Conservation (phyloP, 2,888 invertebrate genomes). For the Acrobasis consociella region DNA sequence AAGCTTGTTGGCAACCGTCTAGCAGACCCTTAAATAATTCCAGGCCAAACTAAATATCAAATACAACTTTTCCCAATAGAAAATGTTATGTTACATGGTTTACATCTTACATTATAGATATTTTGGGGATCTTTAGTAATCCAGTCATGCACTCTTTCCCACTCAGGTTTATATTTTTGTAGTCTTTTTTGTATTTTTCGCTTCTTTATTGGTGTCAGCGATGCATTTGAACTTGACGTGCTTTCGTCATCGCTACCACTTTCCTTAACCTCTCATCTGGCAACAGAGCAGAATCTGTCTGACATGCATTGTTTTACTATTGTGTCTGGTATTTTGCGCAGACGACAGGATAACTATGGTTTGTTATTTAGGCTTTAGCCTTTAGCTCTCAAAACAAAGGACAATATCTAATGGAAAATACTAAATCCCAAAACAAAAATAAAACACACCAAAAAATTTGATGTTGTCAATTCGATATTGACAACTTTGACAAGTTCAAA, state of each 20-base stretch:
- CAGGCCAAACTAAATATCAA: no score
- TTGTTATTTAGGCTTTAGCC: slow-evolving; percentile 21
- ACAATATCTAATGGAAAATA: slow-evolving; percentile 20
- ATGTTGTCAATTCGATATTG: slow-evolving; percentile 19
- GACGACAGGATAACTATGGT: no score
- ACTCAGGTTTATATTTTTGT: slow-evolving; percentile 4
- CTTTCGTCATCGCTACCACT: slow-evolving; percentile 22
- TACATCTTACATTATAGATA: slow-evolving; percentile 50
- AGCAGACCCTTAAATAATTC: no score
- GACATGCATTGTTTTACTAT: no score
- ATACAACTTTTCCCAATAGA: not conserved
- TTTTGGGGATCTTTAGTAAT: slow-evolving; percentile 17
- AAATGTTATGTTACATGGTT: slow-evolving; percentile 13
- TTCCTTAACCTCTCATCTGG: no score
- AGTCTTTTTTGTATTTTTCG: slow-evolving; percentile 9
- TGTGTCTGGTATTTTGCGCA: no score
- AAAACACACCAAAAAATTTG: slow-evolving; percentile 17
- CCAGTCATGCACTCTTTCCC: slow-evolving; percentile 10
- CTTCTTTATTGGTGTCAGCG: slow-evolving; percentile 14
- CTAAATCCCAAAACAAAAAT: slow-evolving; percentile 14
- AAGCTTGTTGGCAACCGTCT: no score
- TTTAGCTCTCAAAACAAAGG: no score
- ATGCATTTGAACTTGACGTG: slow-evolving; percentile 21
- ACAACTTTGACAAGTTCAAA: slow-evolving; percentile 8
- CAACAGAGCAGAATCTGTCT: no score